phyloP scores from a whole-genome alignment of 2,888 invertebrate species.

The Xestia c-nigrum region DNA sequence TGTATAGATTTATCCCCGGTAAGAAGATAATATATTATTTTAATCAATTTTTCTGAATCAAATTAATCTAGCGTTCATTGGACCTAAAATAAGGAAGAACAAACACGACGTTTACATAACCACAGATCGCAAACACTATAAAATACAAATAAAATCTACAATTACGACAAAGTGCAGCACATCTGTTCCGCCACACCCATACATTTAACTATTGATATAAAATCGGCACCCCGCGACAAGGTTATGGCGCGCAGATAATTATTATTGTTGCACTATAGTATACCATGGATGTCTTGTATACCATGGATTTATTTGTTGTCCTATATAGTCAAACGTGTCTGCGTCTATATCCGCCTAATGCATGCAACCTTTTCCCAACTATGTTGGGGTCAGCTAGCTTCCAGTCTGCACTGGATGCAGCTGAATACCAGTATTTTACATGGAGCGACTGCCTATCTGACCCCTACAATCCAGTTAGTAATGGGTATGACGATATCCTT shows the following conservation, averaged over 20 bases:
- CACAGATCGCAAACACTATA: slow-evolving; percentile 16
- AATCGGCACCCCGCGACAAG: slow-evolving; percentile 71
- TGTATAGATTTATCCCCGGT: too few relatives aligned
- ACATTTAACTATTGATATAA: slow-evolving; percentile 70
- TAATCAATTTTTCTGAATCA: not conserved
- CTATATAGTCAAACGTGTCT: not conserved
- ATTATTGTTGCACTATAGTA: slow-evolving; percentile 24
- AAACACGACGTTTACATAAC: slow-evolving; percentile 2
- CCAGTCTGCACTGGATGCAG: too few relatives aligned
- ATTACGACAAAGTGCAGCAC: slow-evolving; percentile 43
- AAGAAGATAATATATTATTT: not conserved
- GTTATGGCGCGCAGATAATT: slow-evolving; percentile 52
- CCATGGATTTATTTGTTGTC: not conserved
- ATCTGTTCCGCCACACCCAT: slow-evolving; percentile 87
- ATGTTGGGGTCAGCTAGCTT: too few relatives aligned
- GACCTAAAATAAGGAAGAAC: not conserved
- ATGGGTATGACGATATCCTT: too few relatives aligned
- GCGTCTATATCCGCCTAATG: not conserved
- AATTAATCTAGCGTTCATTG: not conserved
- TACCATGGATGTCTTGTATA: slow-evolving; percentile 23
- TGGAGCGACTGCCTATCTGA: too few relatives aligned
- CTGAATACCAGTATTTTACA: too few relatives aligned
- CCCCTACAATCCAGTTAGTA: too few relatives aligned
- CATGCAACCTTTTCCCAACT: too few relatives aligned
- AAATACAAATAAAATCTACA: slow-evolving; percentile 44